Evolutionary conservation across 2,797 vertebrate genomes (phyloP).

Genomic region (Acrossocheilus fasciatus): DNA sequence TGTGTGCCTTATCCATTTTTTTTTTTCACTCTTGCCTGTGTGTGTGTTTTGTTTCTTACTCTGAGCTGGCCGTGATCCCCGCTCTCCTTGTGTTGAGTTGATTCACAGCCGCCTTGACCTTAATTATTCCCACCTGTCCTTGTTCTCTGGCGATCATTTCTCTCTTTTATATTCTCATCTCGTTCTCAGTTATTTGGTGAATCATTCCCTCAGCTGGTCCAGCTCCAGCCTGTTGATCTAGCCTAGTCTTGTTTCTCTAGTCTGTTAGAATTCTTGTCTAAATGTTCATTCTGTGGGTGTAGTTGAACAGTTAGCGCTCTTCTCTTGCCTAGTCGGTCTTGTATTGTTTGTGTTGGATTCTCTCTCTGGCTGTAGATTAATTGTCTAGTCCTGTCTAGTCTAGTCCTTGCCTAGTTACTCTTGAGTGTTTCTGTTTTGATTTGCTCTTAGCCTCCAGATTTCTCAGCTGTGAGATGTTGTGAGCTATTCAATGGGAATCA

Average conservation of each 20-base stretch:
- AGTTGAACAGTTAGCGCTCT: not conserved
- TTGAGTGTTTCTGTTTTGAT: not conserved
- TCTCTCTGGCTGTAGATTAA: not conserved
- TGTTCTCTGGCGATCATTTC: not conserved
- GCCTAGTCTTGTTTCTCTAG: not conserved
- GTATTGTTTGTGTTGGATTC: not conserved
- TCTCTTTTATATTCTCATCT: slow-evolving; percentile 5
- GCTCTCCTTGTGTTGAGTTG: not conserved
- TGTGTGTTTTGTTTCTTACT: too few relatives aligned
- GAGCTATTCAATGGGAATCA: not conserved
- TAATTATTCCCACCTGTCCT: slow-evolving; percentile 7
- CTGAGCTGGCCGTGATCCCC: too few relatives aligned
- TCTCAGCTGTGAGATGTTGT: not conserved
- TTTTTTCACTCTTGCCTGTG: too few relatives aligned
- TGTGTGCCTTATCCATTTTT: too few relatives aligned
- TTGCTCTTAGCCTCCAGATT: not conserved
- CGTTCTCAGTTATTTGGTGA: not conserved
- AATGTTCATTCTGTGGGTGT: not conserved
- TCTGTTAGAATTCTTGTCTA: not conserved
- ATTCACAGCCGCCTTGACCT: not conserved
- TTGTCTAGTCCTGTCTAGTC: not conserved
- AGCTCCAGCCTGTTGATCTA: not conserved
- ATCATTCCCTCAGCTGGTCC: not conserved
- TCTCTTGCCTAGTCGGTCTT: not conserved
- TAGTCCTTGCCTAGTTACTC: not conserved